Base-by-base conservation (phyloP, 2,797 vertebrate species). In the Poecilia picta region DNA sequence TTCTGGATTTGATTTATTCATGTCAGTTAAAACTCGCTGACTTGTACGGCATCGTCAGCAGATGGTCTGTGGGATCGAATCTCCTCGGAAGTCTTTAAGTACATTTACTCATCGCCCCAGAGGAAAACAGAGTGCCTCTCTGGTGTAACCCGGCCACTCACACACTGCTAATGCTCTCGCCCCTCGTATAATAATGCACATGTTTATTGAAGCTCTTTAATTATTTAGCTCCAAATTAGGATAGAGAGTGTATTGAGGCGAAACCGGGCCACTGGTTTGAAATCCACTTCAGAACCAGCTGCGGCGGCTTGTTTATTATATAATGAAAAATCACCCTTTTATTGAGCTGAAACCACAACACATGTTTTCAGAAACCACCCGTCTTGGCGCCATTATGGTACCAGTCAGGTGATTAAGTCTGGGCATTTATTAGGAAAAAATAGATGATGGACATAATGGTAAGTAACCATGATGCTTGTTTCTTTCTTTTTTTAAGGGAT, bases 211-310 rank as follows among this genome's bases (percentile, higher is more conserved):
- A 82, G 75, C 73, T 72, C 25, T 28, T 93, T 82, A 89, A 94
- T 93, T 83, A 92, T 93, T 92, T 89, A 92, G 59, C 15, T 55
- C 4, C 64, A 84, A 49, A 87, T 93, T 88, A 92, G 74, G 81
- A 79, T 79, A 76, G 59, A 86, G 86, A 78, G 66, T 78, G 77
- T 59, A 68, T 76, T 55, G 73, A 79, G 68, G 64, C 71, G 68
- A 71, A 83, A 74, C 78, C 28, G 64, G 88, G 77, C 72, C 74
- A 84, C 77, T 77, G 72, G 76, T 82, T 53, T 83, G 80, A 76
- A 77, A 80, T 84, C 76, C 75, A 66, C 77, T 76, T 76, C 80
- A 72, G 80, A 74, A 77, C 89, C 74, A 81, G 80, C 88, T 80
- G 80, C 72, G 70, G 79, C 68, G 71, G 77, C 79, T 72, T 83